Evolutionary conservation across 2,888 invertebrate species (phyloP), one percentile per base, ranked within the genome.

Genomic region (Gandaritis pyraliata): DNA sequence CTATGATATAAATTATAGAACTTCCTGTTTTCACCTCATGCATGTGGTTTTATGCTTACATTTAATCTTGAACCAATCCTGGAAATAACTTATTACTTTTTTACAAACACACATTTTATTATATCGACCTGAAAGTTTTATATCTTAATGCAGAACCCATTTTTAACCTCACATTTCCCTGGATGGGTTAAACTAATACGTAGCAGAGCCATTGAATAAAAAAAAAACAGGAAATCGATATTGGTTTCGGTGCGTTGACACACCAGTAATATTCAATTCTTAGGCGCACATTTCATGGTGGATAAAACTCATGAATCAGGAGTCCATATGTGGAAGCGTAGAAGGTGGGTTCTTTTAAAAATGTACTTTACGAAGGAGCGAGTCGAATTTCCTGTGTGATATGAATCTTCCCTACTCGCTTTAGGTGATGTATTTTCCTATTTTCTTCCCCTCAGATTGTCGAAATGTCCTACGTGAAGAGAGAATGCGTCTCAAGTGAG

Each of bases 371-470:
- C 69, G 78, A 58, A 77, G 78, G 77, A 85, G 86, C 85, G 84
- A 85, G 81, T 87, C 83, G 90, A 91, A 91, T 91, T 91, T 91
- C 91, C 91, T 90, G 90, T 75, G 75, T 77, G 92, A 92, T 91
- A 91, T 85, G 90, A 89, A 91, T 91, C 91, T 91, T 90, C 91
- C 90, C 90, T 85, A 83, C 87, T 90, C 88, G 86, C 82, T 90
- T 90, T 88, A 89, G 91, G 90, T 92, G 91, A 92, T 91, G 90
- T 91, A 91, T 91, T 90, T 88, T 87, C 87, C 85, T 86, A 89
- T 90, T 71, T 89, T 86, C 85, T 84, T 82, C 87, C 88, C 87
- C 83, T 73, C 65, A 70, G 73, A 72, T 76, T 73, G 75, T 74
- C 71, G 70, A 69, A 73, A 74, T 67, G 69, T 71, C 74, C 73